Conservation (phyloP, 2,113 vertebrate species). For the Microtus montanus region DNA sequence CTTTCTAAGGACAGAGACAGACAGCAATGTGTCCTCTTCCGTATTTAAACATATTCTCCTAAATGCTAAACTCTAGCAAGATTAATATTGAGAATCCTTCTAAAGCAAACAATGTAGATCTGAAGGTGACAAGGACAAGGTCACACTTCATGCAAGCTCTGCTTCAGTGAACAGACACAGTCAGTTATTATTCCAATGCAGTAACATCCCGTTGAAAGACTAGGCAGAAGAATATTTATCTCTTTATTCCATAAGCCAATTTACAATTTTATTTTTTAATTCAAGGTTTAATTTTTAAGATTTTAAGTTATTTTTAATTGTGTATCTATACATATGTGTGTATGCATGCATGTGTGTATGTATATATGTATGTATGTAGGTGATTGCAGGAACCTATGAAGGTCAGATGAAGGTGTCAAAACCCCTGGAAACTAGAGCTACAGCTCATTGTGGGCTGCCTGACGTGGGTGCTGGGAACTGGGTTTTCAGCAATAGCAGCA, state of each 20-base stretch:
- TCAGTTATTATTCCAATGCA: neutral
- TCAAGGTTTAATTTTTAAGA: neutral
- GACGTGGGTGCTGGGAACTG: no score
- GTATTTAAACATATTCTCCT: neutral
- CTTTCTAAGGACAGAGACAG: neutral
- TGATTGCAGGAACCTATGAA: neutral
- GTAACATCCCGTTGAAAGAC: neutral
- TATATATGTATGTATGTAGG: neutral
- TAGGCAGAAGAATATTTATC: slow-evolving; percentile 20
- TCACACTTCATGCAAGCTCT: neutral
- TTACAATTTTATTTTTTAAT: neutral
- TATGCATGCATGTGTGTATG: neutral
- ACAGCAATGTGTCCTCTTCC: neutral
- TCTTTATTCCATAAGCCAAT: neutral
- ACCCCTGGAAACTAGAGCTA: neutral
- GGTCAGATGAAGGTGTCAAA: neutral
- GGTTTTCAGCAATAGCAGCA: neutral
- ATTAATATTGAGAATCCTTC: neutral
- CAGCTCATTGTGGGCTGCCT: no score
- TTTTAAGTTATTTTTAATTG: neutral
- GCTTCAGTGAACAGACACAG: neutral
- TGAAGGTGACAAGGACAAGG: neutral
- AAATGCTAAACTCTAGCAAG: neutral
- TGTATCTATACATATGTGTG: neutral
- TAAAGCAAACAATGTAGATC: neutral